These are phyloP conservation scores for Xylocopa sonorina DNA, from an alignment of 1,140 invertebrate species.

Conservation along the genomic window DNA sequence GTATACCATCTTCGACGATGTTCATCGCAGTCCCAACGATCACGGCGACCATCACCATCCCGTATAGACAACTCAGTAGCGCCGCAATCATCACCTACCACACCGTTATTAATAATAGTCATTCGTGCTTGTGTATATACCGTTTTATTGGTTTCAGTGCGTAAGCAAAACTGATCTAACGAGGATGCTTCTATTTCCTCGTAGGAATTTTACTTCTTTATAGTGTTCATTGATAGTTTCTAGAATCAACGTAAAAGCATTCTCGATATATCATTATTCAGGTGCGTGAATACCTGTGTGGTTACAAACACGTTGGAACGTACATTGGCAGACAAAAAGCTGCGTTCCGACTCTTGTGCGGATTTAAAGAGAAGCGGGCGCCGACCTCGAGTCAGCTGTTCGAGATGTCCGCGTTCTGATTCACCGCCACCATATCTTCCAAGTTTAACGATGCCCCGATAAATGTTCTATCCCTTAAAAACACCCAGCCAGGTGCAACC, in stretches of 20 bases:
- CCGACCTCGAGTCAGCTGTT: neutral
- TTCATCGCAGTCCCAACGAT: slow-evolving; percentile 84
- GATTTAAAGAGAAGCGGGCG: neutral
- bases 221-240: no score
- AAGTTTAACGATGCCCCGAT: neutral
- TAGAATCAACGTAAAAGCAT: neutral
- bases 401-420: neutral
- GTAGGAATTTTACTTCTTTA: no score
- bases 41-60: slow-evolving; percentile 87
- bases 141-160: no score
- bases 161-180: no score
- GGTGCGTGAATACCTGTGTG: no score
- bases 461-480: neutral
- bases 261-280: neutral
- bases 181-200: no score
- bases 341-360: neutral
- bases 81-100: slow-evolving; percentile 83
- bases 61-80: slow-evolving; percentile 85
- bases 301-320: neutral
- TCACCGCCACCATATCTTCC: neutral
- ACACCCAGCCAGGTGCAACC: no score
- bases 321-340: slow-evolving; percentile 29
- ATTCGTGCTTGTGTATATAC: neutral
- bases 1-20: slow-evolving; percentile 81
- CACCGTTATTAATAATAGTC: slow-evolving; percentile 1